Evolutionary conservation across 92 coral and sea anemone species (phyloP).

Genomic region (Paragorgia papillata): DNA sequence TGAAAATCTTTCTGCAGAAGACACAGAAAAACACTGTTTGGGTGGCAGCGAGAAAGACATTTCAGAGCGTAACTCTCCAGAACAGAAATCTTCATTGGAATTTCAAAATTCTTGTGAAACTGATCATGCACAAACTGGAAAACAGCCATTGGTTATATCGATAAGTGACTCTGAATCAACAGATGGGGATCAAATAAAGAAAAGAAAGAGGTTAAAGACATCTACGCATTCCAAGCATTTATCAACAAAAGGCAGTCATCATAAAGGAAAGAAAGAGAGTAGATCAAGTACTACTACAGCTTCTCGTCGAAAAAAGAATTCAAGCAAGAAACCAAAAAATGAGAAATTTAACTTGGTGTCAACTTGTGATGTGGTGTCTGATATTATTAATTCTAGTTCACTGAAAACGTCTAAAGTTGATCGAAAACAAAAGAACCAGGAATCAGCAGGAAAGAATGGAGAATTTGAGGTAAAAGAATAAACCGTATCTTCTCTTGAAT

Average conservation of each 20-base stretch:
- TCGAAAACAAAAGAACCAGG: neutral
- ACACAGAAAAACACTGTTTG: neutral
- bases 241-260: neutral
- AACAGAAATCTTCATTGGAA: neutral
- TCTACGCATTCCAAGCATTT: neutral
- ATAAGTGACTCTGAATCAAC: conserved; percentile 2
- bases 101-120: neutral
- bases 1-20: neutral
- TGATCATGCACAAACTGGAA: neutral
- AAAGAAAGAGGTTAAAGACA: neutral
- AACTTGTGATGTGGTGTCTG: neutral
- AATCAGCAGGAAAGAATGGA: neutral
- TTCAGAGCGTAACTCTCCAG: neutral
- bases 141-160: neutral
- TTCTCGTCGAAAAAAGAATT: neutral
- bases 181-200: neutral
- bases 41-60: neutral
- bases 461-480: neutral
- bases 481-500: too few relatives aligned
- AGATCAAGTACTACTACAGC: neutral
- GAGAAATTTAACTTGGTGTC: neutral
- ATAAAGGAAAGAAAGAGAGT: neutral
- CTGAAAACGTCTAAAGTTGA: neutral
- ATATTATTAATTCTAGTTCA: conserved; percentile 4
- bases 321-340: neutral